A percentile compares a stretch with the other conserved stretches of the same genome.
phyloP scores from a whole-genome alignment of 1,140 invertebrate species.

The Brachionus angularis region DNA sequence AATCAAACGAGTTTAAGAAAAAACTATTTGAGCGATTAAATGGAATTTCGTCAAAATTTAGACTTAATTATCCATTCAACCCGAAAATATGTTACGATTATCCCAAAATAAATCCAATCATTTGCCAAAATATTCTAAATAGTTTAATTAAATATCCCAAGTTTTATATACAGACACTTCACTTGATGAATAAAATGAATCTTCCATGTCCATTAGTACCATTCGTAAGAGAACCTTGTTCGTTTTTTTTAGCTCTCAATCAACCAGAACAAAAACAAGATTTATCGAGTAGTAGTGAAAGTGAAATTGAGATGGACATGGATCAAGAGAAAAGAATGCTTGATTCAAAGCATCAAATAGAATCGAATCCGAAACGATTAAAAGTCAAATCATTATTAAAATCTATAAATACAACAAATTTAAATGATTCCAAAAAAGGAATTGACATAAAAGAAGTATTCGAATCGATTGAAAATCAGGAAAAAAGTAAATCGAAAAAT shows the following conservation, averaged over 20 bases:
- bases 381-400: slow-evolving; percentile 37
- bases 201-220: slow-evolving; percentile 73
- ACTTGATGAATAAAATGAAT: slow-evolving; percentile 94
- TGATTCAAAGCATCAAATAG: background rate
- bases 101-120: slow-evolving; percentile 25
- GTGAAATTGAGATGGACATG: background rate
- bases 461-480: background rate
- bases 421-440: too few relatives aligned
- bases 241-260: background rate
- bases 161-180: slow-evolving; percentile 79
- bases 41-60: slow-evolving; percentile 31
- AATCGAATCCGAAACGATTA: background rate
- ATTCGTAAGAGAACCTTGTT: slow-evolving; percentile 1
- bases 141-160: slow-evolving; percentile 8
- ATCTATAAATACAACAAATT: background rate
- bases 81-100: slow-evolving; percentile 18
- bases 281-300: slow-evolving; percentile 31
- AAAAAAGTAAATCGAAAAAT: background rate
- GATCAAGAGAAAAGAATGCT: slow-evolving; percentile 8
- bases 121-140: slow-evolving; percentile 22
- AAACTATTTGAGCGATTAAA: slow-evolving; percentile 14
- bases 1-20: slow-evolving; percentile 18
- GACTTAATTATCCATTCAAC: slow-evolving; percentile 3
- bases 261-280: background rate
- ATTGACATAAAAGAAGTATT: background rate